Evolutionary conservation across 2,113 vertebrate species (phyloP).

Genomic region (Cheirogaleus medius): DNA sequence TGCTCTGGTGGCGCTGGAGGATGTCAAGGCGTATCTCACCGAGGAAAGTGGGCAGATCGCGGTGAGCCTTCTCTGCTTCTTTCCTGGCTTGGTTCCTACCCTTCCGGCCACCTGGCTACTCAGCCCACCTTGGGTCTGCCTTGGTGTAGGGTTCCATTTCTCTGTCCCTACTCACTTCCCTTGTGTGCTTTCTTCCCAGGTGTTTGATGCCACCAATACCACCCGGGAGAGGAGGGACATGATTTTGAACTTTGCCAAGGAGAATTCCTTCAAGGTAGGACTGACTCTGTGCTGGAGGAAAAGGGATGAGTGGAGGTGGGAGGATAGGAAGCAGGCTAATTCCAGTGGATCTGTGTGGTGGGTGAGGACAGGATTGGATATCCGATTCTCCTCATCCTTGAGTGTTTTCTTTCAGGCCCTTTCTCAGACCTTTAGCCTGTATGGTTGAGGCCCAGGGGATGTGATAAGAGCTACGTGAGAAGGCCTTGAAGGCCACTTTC

Average conservation of each 20-base stretch:
- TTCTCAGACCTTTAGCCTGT: slow-evolving; percentile 39
- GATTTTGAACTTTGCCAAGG: slow-evolving; percentile 92
- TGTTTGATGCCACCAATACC: slow-evolving; percentile 99
- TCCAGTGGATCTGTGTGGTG: neutral
- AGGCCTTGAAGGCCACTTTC: neutral
- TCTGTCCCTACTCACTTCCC: neutral
- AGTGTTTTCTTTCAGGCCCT: slow-evolving; percentile 29
- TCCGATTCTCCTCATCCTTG: neutral
- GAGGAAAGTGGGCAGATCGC: slow-evolving; percentile 95
- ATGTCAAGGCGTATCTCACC: slow-evolving; percentile 93
- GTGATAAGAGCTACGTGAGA: neutral
- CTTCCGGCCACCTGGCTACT: too few relatives aligned
- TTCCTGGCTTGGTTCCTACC: neutral
- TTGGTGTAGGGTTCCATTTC: neutral
- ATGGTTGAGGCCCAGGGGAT: slow-evolving; percentile 42
- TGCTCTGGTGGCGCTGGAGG: slow-evolving; percentile 94
- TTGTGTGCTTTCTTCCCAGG: slow-evolving; percentile 82
- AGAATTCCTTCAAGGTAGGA: slow-evolving; percentile 94
- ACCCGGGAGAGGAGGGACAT: slow-evolving; percentile 96
- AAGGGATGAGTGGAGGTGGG: neutral
- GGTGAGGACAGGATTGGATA: neutral
- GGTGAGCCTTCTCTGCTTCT: slow-evolving; percentile 84
- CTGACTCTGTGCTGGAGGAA: neutral
- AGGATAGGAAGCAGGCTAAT: neutral
- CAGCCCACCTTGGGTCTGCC: neutral